These are phyloP conservation scores for Aldabrachelys gigantea DNA, from an alignment of 2,113 vertebrate species.

Conservation along the genomic window DNA sequence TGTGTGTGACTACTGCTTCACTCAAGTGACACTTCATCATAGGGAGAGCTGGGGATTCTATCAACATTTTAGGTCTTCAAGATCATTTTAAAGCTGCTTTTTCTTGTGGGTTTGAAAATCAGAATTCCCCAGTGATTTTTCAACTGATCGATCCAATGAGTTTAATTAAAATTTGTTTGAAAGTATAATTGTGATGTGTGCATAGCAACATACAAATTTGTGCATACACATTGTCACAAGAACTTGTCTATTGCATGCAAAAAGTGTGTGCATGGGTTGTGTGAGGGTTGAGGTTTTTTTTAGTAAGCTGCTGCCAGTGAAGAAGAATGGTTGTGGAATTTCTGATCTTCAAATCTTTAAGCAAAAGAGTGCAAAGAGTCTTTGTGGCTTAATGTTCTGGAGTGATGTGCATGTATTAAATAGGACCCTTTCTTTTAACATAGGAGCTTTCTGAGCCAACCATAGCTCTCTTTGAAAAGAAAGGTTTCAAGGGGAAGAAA, in stretches of 20 bases:
- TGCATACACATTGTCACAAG: neutral
- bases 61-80: neutral
- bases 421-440: constrained; percentile 34
- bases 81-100: neutral
- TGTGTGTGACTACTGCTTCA: neutral
- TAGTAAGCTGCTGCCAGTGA: neutral
- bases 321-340: neutral
- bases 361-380: neutral
- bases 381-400: neutral
- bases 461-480: constrained; percentile 88
- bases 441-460: constrained; percentile 93
- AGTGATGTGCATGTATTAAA: neutral
- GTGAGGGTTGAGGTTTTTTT: neutral
- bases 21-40: constrained; percentile 14
- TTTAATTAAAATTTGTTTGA: neutral
- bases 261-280: neutral
- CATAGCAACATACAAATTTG: neutral
- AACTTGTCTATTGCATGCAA: neutral
- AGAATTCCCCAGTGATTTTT: neutral
- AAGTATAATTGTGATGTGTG: neutral
- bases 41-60: neutral
- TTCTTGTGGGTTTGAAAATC: neutral
- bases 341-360: neutral
- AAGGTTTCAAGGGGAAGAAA: constrained; percentile 88
- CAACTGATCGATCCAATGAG: neutral